Percentiles rank a stretch among this genome's conserved stretches.
These are phyloP conservation scores for Lacanobia oleracea DNA, from an alignment of 2,888 invertebrate genomes.

Conservation along the genomic window DNA sequence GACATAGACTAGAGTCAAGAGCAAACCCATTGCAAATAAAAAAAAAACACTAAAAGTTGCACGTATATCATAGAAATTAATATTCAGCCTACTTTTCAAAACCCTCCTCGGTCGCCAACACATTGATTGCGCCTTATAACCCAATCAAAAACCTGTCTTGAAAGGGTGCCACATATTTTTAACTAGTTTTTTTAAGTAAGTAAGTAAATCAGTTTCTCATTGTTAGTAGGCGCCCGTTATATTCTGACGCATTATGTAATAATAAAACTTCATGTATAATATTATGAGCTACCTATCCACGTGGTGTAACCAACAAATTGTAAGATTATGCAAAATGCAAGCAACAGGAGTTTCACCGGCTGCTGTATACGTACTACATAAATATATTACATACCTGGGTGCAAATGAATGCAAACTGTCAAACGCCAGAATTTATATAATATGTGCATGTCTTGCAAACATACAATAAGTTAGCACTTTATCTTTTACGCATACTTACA, in stretches of 20 bases:
- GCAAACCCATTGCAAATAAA: too few relatives aligned
- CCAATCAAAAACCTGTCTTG: background rate
- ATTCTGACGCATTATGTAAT: slow-evolving; percentile 56
- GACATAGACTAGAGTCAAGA: too few relatives aligned
- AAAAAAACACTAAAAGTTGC: too few relatives aligned
- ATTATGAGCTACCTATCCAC: slow-evolving; percentile 65
- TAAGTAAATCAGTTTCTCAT: slow-evolving; percentile 23
- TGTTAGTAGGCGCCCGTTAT: slow-evolving; percentile 25
- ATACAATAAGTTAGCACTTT: slow-evolving; percentile 45
- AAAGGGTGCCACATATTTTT: background rate
- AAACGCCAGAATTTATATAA: slow-evolving; percentile 57
- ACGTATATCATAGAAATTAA: background rate
- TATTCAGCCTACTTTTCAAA: background rate
- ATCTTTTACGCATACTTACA: slow-evolving; percentile 14
- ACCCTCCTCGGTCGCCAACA: background rate
- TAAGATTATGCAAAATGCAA: slow-evolving; percentile 74
- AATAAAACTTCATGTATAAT: slow-evolving; percentile 52
- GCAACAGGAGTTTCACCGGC: slow-evolving; percentile 69
- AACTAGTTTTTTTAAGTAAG: slow-evolving; percentile 8
- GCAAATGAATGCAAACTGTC: slow-evolving; percentile 68
- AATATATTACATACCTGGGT: slow-evolving; percentile 53
- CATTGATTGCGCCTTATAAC: background rate
- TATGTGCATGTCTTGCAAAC: slow-evolving; percentile 41
- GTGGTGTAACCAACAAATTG: slow-evolving; percentile 72
- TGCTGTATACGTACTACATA: slow-evolving; percentile 22